Evolutionary conservation across 2,888 invertebrate species (phyloP), one percentile per base, ranked within the genome.

Genomic region (Esperia sulphurella): DNA sequence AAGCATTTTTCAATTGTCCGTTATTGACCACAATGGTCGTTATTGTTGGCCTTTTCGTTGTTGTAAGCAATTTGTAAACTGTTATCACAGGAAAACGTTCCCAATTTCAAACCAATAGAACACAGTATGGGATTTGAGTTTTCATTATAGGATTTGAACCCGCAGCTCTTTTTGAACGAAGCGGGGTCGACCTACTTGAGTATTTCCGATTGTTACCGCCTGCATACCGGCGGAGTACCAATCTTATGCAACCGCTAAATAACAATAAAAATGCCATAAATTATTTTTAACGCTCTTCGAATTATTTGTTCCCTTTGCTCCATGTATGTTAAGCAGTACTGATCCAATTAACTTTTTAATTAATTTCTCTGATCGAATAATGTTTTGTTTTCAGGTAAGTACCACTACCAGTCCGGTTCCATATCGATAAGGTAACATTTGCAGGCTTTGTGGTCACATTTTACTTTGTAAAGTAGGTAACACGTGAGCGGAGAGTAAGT

Each of bases 1-100:
- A 77, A 83, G 77, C 74, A 72, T 84, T 86, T 85, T 87, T 85
- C 85, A 86, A 87, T 88, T 86, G 86, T 82, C 71, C 81, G 77
- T 82, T 75, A 85, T 84, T 86, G 84, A 85, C 84, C 84, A 84
- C 84, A 86, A 84, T 83, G 77, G 75, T 52, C 70, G 70, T 71
- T 75, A 73, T 77, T 78, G 80, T 83, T 83, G 79, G 76, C 71
- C 80, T 81, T 84, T 84, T 85, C 71, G 71, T 52, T 65, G 69
- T 73, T 74, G 71, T 82, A 75, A 83, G 81, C 77, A 79, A 81
- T 81, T 82, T 82, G 75, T 79, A 67, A 65, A 49, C 51, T 52
- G 53, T 46, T 48, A 43, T 52, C 42, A 54, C 64, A 51, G 14
- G 10, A 41, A 41, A 50, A 28, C 43, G 6, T 33, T 33, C 67